These are phyloP conservation scores for Lynx canadensis DNA, from an alignment of 2,113 vertebrate species.

Conservation along the genomic window DNA sequence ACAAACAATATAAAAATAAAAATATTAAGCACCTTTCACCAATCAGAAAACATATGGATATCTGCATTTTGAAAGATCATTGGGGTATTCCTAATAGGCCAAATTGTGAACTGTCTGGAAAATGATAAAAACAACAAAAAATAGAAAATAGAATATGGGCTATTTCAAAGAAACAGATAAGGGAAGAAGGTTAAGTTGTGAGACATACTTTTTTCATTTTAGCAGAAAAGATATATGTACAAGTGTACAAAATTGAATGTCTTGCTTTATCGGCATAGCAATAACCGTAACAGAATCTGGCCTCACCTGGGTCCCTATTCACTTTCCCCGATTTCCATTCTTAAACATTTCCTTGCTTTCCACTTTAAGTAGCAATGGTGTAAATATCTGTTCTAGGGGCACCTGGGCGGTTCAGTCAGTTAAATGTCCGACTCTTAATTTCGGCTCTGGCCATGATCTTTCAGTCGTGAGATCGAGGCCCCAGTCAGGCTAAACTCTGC, in stretches of 20 bases:
- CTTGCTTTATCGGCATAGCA: background rate
- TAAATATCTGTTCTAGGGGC: background rate
- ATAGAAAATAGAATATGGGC: background rate
- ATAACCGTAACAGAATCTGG: background rate
- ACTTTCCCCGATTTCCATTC: background rate
- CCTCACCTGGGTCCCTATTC: background rate
- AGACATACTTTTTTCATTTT: background rate
- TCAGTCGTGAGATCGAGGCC: too few species aligned
- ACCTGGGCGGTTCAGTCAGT: too few species aligned
- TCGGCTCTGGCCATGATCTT: too few species aligned
- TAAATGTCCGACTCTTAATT: too few species aligned
- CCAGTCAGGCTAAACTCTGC: too few species aligned
- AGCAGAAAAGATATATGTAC: background rate
- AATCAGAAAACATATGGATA: background rate
- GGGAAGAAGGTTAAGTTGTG: background rate
- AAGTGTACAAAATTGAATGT: background rate
- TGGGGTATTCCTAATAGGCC: background rate
- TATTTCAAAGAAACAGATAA: background rate
- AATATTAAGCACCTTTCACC: background rate
- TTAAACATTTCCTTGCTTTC: background rate
- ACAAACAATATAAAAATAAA: background rate
- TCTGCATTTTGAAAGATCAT: background rate
- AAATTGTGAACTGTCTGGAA: background rate
- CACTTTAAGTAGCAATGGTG: background rate
- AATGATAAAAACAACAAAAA: background rate